Evolutionary conservation across 2,113 vertebrate genomes (phyloP).

Genomic region (Chaetorhynchus papuensis): DNA sequence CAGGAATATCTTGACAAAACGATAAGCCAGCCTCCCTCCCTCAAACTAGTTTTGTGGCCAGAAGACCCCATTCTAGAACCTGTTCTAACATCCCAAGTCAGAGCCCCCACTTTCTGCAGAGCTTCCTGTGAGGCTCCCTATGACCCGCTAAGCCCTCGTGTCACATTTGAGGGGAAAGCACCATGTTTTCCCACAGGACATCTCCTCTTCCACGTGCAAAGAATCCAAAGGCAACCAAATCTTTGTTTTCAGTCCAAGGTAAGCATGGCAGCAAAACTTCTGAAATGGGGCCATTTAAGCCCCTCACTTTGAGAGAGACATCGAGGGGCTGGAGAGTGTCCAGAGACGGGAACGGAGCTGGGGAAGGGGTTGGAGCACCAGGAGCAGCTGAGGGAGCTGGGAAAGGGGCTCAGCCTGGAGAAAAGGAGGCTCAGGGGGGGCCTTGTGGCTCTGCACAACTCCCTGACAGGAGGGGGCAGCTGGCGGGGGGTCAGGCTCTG

Average conservation of each 20-base stretch:
- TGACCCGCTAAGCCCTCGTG: rapidly evolving
- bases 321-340: neutral
- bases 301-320: neutral
- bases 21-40: neutral
- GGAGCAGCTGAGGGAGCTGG: neutral
- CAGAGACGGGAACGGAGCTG: rapidly evolving
- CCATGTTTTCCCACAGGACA: rapidly evolving
- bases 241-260: neutral
- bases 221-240: neutral
- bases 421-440: neutral
- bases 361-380: neutral
- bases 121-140: neutral
- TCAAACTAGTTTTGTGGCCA: neutral
- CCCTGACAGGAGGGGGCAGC: neutral
- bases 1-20: neutral
- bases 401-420: neutral
- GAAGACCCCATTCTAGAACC: neutral
- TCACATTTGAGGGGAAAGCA: neutral
- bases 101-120: neutral
- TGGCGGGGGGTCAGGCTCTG: rapidly evolving
- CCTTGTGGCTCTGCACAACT: neutral
- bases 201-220: neutral
- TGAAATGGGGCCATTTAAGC: neutral
- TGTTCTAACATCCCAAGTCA: neutral
- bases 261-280: neutral